Evolutionary conservation across 2,888 invertebrate species (phyloP).

Genomic region (Scaeva pyrastri): DNA sequence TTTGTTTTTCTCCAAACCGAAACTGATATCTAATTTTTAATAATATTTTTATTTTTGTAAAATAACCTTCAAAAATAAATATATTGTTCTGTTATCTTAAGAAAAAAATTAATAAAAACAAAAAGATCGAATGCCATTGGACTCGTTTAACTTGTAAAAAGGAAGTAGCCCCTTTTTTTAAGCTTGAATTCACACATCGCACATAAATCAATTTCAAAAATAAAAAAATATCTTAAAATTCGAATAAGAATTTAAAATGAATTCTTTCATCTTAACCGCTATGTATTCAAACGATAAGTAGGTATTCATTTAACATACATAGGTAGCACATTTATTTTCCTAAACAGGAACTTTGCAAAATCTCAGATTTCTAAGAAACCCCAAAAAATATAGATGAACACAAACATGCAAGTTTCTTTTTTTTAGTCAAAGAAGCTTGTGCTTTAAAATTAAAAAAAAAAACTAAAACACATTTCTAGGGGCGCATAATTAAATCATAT

Average conservation of each 20-base stretch:
- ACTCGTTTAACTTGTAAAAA: slow-evolving; percentile 3
- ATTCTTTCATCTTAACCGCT: slow-evolving; percentile 6
- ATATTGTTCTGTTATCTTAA: background rate
- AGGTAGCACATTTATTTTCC: slow-evolving; percentile 53
- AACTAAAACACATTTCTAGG: slow-evolving; percentile 42
- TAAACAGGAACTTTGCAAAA: slow-evolving; percentile 53
- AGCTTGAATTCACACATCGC: slow-evolving; percentile 51
- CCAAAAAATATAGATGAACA: slow-evolving; percentile 6
- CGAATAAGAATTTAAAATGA: no score
- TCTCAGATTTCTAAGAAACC: slow-evolving; percentile 69
- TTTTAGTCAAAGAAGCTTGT: slow-evolving; percentile 55
- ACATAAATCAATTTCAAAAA: slow-evolving; percentile 41
- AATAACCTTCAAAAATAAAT: background rate
- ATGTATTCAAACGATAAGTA: background rate
- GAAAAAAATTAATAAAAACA: background rate
- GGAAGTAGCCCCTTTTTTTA: slow-evolving; percentile 54
- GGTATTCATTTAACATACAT: slow-evolving; percentile 49
- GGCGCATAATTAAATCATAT: slow-evolving; percentile 75
- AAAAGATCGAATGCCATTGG: background rate
- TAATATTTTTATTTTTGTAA: background rate
- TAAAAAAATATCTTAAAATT: background rate
- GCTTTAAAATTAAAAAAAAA: background rate
- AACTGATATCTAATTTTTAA: background rate
- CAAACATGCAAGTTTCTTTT: slow-evolving; percentile 35
- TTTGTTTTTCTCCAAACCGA: background rate